Conservation (phyloP, 2,797 vertebrate species). For the Phrynocephalus guinanensis region DNA sequence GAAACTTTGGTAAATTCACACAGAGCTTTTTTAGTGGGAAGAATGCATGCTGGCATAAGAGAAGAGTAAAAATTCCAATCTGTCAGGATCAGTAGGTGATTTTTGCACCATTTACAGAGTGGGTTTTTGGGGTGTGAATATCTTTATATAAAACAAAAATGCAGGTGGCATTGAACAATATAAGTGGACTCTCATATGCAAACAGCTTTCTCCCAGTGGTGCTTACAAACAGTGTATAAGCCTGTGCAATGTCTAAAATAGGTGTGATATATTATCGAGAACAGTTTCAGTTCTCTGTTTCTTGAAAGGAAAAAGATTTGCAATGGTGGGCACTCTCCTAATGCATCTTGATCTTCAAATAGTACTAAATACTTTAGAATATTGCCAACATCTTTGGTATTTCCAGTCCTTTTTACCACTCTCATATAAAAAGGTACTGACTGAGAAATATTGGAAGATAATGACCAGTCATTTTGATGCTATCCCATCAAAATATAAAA, state of each 20-base stretch:
- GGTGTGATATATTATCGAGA: conserved; percentile 6
- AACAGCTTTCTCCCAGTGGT: not conserved
- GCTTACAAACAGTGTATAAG: not conserved
- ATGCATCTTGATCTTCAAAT: not conserved
- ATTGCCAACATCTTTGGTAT: not conserved
- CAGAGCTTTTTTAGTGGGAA: not conserved
- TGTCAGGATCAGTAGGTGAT: not conserved
- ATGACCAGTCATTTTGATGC: not conserved
- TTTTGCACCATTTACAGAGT: conserved; percentile 34
- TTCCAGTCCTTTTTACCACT: not conserved
- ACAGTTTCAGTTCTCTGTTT: not conserved
- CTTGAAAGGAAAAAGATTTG: not conserved
- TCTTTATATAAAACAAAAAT: conserved; percentile 25
- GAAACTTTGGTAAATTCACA: not conserved
- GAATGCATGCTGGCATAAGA: conserved; percentile 12
- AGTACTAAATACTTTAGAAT: not conserved
- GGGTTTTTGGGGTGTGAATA: conserved; percentile 17
- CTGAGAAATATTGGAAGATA: not conserved
- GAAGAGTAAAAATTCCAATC: conserved; percentile 8
- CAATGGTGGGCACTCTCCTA: not conserved
- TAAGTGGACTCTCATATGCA: not conserved
- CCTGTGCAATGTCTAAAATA: conserved; percentile 23
- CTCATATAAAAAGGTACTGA: not conserved
- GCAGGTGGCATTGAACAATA: conserved; percentile 19
- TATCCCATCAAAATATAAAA: not conserved